Conservation (phyloP, 1,140 invertebrate genomes). For the Drosophila kepulauana region DNA sequence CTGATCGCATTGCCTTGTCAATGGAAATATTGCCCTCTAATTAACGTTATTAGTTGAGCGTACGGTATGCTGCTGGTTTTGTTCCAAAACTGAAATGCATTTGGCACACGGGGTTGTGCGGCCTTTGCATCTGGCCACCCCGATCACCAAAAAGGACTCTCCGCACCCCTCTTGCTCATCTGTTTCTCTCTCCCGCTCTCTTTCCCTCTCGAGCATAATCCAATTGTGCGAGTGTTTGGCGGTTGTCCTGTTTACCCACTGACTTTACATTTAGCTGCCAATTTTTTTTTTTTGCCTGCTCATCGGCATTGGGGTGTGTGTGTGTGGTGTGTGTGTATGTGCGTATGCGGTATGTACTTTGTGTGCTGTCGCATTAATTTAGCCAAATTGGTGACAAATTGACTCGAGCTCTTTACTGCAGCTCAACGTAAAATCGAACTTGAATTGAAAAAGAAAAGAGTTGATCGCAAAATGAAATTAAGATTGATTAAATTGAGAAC, state of each 20-base stretch:
- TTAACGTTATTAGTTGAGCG: slow-evolving; percentile 69
- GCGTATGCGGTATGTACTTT: slow-evolving; percentile 29
- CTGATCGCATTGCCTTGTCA: slow-evolving; percentile 32
- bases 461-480: too few relatives aligned
- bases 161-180: not conserved
- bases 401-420: slow-evolving; percentile 5
- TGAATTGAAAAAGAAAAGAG: not conserved
- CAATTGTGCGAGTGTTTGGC: slow-evolving; percentile 62
- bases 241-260: slow-evolving; percentile 50
- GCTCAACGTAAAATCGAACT: not conserved
- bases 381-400: slow-evolving; percentile 69
- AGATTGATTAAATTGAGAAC: not conserved
- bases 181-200: not conserved
- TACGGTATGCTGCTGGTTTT: slow-evolving; percentile 7
- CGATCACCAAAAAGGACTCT: not conserved
- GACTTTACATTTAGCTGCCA: slow-evolving; percentile 47
- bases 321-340: slow-evolving; percentile 11
- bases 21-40: slow-evolving; percentile 52
- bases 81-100: not conserved
- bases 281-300: slow-evolving; percentile 42
- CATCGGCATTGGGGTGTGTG: slow-evolving; percentile 35
- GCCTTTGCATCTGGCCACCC: slow-evolving; percentile 39
- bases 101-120: slow-evolving; percentile 13
- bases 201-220: slow-evolving; percentile 53
- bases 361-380: slow-evolving; percentile 71